Evolutionary conservation across 2,113 vertebrate genomes (phyloP).

Genomic region (Manacus vitellinus): DNA sequence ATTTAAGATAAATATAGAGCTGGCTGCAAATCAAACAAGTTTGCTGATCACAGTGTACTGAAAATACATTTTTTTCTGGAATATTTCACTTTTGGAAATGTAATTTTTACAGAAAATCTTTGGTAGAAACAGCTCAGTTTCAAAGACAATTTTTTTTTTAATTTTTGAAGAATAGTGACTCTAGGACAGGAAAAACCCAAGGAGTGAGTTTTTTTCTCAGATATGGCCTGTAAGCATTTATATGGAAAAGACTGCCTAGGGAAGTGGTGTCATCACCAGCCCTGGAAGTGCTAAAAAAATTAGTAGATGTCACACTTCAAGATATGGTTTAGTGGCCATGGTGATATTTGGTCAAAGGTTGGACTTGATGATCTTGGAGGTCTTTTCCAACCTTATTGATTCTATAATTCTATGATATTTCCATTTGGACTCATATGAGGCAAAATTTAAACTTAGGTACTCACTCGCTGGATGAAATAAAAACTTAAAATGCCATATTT

Average conservation of each 20-base stretch:
- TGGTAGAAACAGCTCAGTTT: background rate
- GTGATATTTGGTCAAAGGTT: background rate
- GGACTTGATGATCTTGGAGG: background rate
- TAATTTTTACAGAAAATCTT: background rate
- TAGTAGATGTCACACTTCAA: too few species aligned
- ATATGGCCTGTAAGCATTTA: background rate
- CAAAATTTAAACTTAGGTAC: background rate
- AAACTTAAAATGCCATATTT: background rate
- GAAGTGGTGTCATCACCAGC: background rate
- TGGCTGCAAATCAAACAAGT: background rate
- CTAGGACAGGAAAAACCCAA: background rate
- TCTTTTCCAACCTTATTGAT: background rate
- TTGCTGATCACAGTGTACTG: background rate
- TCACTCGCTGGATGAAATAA: background rate
- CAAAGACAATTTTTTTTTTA: background rate
- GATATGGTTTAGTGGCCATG: background rate
- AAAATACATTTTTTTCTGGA: background rate
- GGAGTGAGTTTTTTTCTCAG: background rate
- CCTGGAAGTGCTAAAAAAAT: background rate
- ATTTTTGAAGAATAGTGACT: background rate
- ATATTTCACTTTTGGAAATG: background rate
- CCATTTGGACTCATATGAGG: background rate
- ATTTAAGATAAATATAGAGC: background rate
- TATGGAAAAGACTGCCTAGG: background rate
- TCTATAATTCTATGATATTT: background rate